Evolutionary conservation across 2,113 vertebrate genomes (phyloP).

Genomic region (Irena cyanogastra): DNA sequence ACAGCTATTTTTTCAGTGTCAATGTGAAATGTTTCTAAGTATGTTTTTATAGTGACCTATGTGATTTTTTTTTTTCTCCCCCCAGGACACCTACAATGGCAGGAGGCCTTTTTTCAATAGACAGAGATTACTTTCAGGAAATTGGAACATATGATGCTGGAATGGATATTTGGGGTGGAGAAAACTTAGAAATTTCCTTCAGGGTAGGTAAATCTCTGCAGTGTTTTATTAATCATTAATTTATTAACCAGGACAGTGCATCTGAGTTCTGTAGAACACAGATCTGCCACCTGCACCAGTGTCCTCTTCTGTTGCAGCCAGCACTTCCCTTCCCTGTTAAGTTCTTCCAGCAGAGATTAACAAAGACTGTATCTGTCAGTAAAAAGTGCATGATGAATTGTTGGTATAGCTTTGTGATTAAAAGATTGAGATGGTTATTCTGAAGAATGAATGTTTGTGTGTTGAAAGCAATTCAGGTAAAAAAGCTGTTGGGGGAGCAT

Average conservation of each 20-base stretch:
- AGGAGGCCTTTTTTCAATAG: slow-evolving; percentile 97
- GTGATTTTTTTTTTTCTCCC: background rate
- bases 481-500: background rate
- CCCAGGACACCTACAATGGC: slow-evolving; percentile 97
- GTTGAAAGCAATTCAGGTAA: background rate
- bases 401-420: background rate
- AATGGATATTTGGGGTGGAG: slow-evolving; percentile 99
- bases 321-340: background rate
- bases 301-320: background rate
- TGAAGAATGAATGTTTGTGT: background rate
- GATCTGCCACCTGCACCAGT: background rate
- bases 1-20: background rate
- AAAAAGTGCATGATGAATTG: background rate
- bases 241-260: background rate
- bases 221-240: background rate
- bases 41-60: background rate
- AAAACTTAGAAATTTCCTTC: slow-evolving; percentile 99
- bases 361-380: background rate
- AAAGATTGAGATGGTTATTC: background rate
- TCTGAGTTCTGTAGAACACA: background rate
- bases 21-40: background rate
- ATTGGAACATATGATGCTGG: slow-evolving; percentile 98
- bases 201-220: slow-evolving; percentile 77
- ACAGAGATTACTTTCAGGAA: slow-evolving; percentile 97
- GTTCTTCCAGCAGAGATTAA: background rate